Evolutionary conservation across 2,113 vertebrate genomes (phyloP).

Genomic region (Dicaeum eximium): DNA sequence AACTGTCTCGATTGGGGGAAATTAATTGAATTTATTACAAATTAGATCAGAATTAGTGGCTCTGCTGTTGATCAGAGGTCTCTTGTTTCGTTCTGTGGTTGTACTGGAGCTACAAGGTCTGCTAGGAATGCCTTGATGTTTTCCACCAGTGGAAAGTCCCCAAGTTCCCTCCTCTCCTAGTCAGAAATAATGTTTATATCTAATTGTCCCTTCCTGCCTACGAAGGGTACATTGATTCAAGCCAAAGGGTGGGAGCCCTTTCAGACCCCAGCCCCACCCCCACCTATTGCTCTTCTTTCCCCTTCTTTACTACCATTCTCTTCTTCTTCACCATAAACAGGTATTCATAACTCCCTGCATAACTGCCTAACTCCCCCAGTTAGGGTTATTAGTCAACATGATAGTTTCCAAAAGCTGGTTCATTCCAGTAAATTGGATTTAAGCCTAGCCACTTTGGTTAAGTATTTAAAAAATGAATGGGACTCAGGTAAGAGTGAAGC

Average conservation of each 20-base stretch:
- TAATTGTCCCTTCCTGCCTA: background rate
- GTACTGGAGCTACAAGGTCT: background rate
- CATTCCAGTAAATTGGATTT: background rate
- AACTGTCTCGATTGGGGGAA: background rate
- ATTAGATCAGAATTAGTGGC: background rate
- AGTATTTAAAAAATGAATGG: background rate
- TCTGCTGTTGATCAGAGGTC: background rate
- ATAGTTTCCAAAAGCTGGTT: background rate
- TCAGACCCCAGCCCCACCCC: background rate
- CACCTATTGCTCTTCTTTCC: background rate
- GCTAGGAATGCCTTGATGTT: background rate
- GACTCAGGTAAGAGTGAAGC: background rate
- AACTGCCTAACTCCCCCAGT: background rate
- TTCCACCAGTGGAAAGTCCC: background rate
- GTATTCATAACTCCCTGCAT: background rate
- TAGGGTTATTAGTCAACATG: background rate
- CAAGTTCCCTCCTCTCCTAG: background rate
- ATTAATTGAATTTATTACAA: background rate
- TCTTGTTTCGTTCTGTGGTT: background rate
- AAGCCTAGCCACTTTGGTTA: background rate
- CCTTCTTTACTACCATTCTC: background rate
- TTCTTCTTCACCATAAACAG: background rate
- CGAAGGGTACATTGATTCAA: background rate
- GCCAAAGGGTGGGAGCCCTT: background rate
- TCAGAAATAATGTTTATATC: background rate